These are phyloP conservation scores for Amblyraja radiata DNA, from an alignment of 2,797 vertebrate genomes.

Conservation along the genomic window DNA sequence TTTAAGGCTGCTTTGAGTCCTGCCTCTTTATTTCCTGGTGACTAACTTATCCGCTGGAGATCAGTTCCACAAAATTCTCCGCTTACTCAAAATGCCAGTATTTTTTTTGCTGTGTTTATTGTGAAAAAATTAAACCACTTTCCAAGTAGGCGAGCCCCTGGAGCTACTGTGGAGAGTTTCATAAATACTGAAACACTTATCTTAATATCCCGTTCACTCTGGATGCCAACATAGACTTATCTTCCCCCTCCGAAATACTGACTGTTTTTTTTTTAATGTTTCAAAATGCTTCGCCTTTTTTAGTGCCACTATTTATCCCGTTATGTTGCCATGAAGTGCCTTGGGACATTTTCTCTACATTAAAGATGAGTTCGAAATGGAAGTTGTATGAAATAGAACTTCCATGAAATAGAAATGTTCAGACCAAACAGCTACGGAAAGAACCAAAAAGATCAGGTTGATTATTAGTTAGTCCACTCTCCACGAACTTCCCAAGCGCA, in stretches of 20 bases:
- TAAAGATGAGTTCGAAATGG: neutral
- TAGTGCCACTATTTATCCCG: neutral
- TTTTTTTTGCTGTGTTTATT: neutral
- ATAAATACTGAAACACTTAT: constrained; percentile 18
- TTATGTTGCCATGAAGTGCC: neutral
- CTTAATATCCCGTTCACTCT: constrained; percentile 25
- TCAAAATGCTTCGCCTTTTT: neutral
- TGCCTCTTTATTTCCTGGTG: neutral
- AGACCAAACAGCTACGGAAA: neutral
- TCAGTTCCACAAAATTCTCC: neutral
- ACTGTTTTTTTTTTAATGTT: constrained; percentile 3
- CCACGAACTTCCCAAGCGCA: neutral
- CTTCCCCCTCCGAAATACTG: neutral
- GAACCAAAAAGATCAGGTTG: neutral
- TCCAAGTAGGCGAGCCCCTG: constrained; percentile 7
- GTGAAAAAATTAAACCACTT: neutral
- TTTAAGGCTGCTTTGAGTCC: neutral
- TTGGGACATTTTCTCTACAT: neutral
- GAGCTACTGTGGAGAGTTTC: constrained; percentile 24
- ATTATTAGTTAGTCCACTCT: neutral
- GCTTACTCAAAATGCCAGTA: neutral
- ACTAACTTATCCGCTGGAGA: neutral
- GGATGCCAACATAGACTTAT: neutral
- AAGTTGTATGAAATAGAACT: neutral
- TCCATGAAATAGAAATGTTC: neutral